Base-by-base conservation (phyloP, 2,797 vertebrate genomes). In the Acrocephalus scirpaceus region DNA sequence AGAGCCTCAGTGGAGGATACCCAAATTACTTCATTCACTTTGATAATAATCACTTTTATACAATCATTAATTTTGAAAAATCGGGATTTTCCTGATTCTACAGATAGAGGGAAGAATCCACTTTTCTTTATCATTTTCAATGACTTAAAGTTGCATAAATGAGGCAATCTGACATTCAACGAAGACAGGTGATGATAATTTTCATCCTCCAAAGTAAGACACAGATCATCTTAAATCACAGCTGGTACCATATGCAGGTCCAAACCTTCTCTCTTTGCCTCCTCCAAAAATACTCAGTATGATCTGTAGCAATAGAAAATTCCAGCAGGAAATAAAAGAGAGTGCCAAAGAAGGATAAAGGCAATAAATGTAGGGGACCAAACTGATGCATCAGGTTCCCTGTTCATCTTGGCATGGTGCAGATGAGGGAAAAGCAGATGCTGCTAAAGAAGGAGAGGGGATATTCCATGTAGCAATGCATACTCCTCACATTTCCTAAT, bases 341-440 rank as follows among this genome's bases (percentile, higher is more conserved):
- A 62, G 3, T 22, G 11, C 6, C n/a, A n/a, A 82, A 60, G 44
- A 73, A 38, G 14, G 3, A 47, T 22, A 73, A 79, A 73, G 32
- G 15, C 23, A 47, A n/a, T 34, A 65, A 69, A 61, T 0, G 0
- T 1, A 42, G 23, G 8, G 13, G 19, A 61, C 5, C 0, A 7
- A 72, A 70, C 13, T 54, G 42, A 87, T 32, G 10, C 40, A 53
- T 40, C 18, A 45, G 8, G 9, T 40, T 64, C 30, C 17, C 12
- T 47, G 18, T 29, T 80, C 38, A 20, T 56, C 16, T 9, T 81
- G 30, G 3, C 38, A 45, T 8, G 4, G 13, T 32, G 25, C 38
- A 48, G 36, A 36, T 18, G 9, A 65, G 8, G 11, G 6, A 25
- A 48, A 78, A 60, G 10, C 1, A 3, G 14, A 21, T n/a, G 19